phyloP scores from a whole-genome alignment of 2,888 invertebrate species.

The Mesorhabditis spiculigera region DNA sequence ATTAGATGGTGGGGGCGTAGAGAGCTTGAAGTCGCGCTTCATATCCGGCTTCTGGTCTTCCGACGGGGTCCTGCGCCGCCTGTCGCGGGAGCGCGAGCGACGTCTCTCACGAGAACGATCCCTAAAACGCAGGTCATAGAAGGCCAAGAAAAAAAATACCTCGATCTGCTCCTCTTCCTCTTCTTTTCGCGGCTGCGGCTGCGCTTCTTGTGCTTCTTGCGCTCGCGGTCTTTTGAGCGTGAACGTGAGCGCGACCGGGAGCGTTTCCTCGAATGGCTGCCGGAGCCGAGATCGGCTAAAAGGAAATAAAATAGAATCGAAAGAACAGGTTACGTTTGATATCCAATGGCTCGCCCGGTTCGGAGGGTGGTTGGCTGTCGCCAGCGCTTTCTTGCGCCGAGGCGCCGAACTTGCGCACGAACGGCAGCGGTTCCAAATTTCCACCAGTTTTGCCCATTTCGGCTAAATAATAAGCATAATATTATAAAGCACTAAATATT shows the following conservation, averaged over 20 bases:
- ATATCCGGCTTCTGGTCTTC: slow-evolving; percentile 1
- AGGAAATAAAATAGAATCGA: background rate
- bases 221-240: slow-evolving; percentile 7
- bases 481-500: background rate
- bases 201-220: slow-evolving; percentile 11
- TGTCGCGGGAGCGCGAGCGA: slow-evolving; percentile 8
- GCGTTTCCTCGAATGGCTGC: slow-evolving; percentile 7
- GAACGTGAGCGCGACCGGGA: slow-evolving; percentile 8
- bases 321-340: no score
- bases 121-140: no score
- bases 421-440: slow-evolving; percentile 56
- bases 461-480: background rate
- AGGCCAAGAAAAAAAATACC: background rate
- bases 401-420: slow-evolving; percentile 50
- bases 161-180: background rate
- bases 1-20: slow-evolving; percentile 8
- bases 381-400: slow-evolving; percentile 17
- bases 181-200: slow-evolving; percentile 18
- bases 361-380: background rate
- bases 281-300: slow-evolving; percentile 11
- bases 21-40: background rate
- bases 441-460: slow-evolving; percentile 41
- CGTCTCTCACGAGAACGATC: slow-evolving; percentile 7
- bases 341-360: no score
- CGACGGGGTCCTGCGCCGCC: background rate